Percentiles rank a stretch among this genome's conserved stretches.
Conservation (phyloP, 2,888 invertebrate genomes). For the Trichopria drosophilae region DNA sequence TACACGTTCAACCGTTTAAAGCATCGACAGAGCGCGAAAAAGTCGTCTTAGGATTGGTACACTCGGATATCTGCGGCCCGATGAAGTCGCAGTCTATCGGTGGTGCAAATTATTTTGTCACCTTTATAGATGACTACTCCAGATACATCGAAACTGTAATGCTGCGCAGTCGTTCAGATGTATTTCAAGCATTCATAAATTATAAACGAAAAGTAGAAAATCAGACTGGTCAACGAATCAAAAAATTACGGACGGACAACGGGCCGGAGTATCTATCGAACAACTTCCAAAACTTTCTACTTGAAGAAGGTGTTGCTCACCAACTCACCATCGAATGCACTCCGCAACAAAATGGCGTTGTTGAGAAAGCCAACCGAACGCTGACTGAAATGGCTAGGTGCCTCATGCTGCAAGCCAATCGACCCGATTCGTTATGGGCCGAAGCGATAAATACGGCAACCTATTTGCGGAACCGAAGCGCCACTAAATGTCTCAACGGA, state of each 20-base stretch:
- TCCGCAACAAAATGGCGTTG: slow-evolving; percentile 44
- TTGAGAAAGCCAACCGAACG: slow-evolving; percentile 44
- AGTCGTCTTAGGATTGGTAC: slow-evolving; percentile 27
- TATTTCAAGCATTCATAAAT: slow-evolving; percentile 25
- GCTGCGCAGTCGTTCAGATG: slow-evolving; percentile 26
- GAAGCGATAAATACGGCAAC: too few species aligned
- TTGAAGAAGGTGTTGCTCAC: slow-evolving; percentile 24
- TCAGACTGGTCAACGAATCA: slow-evolving; percentile 19
- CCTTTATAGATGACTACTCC: slow-evolving; percentile 28
- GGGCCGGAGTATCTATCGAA: slow-evolving; percentile 31
- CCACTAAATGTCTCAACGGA: slow-evolving; percentile 27
- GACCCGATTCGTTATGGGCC: slow-evolving; percentile 43
- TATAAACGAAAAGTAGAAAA: slow-evolving; percentile 27
- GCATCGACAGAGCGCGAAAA: slow-evolving; percentile 21
- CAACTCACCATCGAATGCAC: slow-evolving; percentile 38
- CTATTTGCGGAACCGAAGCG: slow-evolving; percentile 40
- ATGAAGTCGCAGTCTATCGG: slow-evolving; percentile 28
- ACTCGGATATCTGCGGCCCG: slow-evolving; percentile 38
- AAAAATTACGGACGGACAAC: slow-evolving; percentile 31
- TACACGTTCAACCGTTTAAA: slow-evolving; percentile 29
- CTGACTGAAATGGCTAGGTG: slow-evolving; percentile 42
- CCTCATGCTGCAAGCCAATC: slow-evolving; percentile 36
- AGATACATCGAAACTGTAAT: slow-evolving; percentile 22
- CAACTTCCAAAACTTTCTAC: slow-evolving; percentile 17
- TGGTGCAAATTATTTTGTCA: slow-evolving; percentile 31